phyloP scores from a whole-genome alignment of 35 echinoderm and acorn worm genomes.

The Diadema setosum region DNA sequence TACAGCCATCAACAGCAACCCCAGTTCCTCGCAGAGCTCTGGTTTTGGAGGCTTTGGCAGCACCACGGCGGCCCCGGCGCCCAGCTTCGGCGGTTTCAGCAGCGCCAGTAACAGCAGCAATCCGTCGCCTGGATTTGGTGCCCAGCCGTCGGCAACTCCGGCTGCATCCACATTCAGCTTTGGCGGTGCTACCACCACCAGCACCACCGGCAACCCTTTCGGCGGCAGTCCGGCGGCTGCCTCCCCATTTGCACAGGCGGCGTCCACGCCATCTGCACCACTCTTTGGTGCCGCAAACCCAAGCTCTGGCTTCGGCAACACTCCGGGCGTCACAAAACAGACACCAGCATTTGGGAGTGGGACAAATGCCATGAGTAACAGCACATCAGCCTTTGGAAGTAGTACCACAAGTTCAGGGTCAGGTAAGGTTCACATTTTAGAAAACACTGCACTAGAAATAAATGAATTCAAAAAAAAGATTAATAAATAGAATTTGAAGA shows the following conservation, averaged over 20 bases:
- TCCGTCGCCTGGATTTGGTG: background rate
- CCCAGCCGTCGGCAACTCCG: background rate
- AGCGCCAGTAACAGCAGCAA: background rate
- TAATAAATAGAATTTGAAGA: too few species aligned
- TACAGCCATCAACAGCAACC: too few species aligned
- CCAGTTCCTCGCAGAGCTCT: too few species aligned
- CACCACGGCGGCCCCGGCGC: too few species aligned
- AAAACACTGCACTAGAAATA: too few species aligned
- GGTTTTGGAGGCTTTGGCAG: too few species aligned
- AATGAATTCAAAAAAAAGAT: too few species aligned
- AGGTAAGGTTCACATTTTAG: too few species aligned
- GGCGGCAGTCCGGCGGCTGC: slow-evolving; percentile 3
- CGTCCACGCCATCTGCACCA: background rate
- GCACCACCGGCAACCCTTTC: slow-evolving; percentile 19
- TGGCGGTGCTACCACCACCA: background rate
- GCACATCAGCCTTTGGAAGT: background rate
- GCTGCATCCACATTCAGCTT: background rate
- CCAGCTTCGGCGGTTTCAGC: background rate
- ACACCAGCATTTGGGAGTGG: background rate
- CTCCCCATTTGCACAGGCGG: background rate
- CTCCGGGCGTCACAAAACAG: background rate
- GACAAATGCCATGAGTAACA: background rate
- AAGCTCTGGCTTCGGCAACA: background rate
- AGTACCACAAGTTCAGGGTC: background rate
- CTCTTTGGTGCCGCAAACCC: background rate